Conservation (phyloP, 2,888 invertebrate genomes). For the Acronicta leporina region DNA sequence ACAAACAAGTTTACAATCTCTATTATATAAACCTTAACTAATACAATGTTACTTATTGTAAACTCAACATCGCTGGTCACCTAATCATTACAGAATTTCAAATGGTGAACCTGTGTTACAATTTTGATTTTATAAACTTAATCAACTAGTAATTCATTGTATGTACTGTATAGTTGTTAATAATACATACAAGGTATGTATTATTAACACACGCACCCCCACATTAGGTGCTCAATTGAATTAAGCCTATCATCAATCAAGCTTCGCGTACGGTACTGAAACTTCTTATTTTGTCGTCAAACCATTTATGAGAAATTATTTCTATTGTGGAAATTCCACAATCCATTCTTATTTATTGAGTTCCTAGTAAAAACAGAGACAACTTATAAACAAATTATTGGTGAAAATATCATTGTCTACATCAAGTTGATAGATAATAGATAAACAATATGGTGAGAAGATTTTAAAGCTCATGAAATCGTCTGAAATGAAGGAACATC, state of each 20-base stretch:
- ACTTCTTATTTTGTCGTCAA: conserved; percentile 59
- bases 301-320: conserved; percentile 37
- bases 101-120: too few relatives aligned
- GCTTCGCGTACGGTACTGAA: conserved; percentile 31
- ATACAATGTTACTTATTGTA: too few relatives aligned
- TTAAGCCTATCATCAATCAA: conserved; percentile 64
- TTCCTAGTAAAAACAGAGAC: background rate
- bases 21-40: too few relatives aligned
- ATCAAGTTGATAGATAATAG: conserved; percentile 11
- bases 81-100: too few relatives aligned
- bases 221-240: conserved; percentile 59
- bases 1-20: too few relatives aligned
- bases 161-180: too few relatives aligned
- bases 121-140: too few relatives aligned
- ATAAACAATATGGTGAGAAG: conserved; percentile 15
- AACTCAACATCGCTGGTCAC: too few relatives aligned
- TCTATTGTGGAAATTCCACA: conserved; percentile 15
- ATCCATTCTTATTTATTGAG: background rate
- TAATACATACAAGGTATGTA: too few relatives aligned
- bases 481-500: conserved; percentile 21
- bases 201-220: conserved; percentile 30
- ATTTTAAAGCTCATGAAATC: conserved; percentile 17
- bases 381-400: too few relatives aligned
- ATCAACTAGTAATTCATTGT: too few relatives aligned
- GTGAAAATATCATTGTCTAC: background rate